Percentiles rank a stretch among this genome's conserved stretches.
Evolutionary conservation across 2,888 invertebrate species (phyloP).

Genomic region (Operophtera brumata): DNA sequence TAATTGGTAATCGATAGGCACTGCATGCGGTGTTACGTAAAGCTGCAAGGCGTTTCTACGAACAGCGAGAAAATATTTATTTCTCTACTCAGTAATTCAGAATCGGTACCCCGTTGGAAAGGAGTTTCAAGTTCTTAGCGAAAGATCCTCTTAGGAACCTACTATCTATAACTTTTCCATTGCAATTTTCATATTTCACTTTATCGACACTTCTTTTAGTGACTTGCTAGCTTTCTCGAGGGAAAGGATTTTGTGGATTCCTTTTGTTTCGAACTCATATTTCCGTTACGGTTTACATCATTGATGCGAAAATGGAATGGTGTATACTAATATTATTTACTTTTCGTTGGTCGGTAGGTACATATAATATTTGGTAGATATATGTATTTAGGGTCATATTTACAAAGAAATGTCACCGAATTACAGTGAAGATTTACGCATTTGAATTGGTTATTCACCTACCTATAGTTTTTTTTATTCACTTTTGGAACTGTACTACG

Average conservation of each 20-base stretch:
- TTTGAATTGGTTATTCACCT: no score
- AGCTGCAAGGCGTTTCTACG: background rate
- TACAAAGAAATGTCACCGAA: no score
- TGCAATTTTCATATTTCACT: slow-evolving; percentile 46
- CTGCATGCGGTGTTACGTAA: no score
- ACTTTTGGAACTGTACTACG: no score
- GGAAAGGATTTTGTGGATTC: slow-evolving; percentile 10
- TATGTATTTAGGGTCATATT: no score
- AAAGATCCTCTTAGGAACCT: slow-evolving; percentile 21
- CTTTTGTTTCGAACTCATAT: slow-evolving; percentile 5
- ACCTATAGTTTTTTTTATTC: no score
- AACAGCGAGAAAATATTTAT: background rate
- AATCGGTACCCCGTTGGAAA: slow-evolving; percentile 15
- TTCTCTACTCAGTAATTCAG: slow-evolving; percentile 3
- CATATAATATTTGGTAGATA: no score
- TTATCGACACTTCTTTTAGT: slow-evolving; percentile 38
- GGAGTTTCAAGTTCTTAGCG: slow-evolving; percentile 24
- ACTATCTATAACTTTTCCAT: slow-evolving; percentile 31
- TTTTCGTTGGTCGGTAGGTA: no score
- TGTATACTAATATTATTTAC: no score
- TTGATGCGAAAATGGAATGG: background rate
- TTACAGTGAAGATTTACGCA: no score
- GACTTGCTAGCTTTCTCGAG: slow-evolving; percentile 23
- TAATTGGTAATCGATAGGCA: no score
- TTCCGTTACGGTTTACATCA: background rate